These are phyloP conservation scores for Thyatira batis DNA, from an alignment of 2,888 invertebrate species.

Conservation along the genomic window DNA sequence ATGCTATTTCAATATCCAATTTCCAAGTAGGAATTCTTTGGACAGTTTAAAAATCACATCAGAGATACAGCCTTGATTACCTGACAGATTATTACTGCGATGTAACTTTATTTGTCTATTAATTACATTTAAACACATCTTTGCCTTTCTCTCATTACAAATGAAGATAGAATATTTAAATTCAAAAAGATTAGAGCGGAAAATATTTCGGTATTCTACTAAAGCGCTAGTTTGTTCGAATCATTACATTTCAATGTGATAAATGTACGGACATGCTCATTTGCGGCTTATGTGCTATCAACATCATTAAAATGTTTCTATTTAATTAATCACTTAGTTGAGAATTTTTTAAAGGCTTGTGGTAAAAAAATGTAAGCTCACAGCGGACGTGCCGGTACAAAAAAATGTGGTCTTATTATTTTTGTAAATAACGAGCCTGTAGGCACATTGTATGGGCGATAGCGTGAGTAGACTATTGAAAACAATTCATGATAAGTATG, in stretches of 20 bases:
- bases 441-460: not conserved
- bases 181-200: not conserved
- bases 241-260: not conserved
- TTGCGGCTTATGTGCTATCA: slow-evolving; percentile 8
- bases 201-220: not conserved
- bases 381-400: slow-evolving; percentile 11
- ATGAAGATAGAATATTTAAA: not conserved
- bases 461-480: too few species aligned
- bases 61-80: not conserved
- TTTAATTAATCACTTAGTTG: slow-evolving; percentile 22
- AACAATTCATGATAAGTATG: too few species aligned
- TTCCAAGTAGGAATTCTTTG: too few species aligned
- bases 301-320: slow-evolving; percentile 25
- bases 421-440: not conserved
- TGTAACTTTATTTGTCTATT: not conserved
- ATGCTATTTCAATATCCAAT: too few species aligned
- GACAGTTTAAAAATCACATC: not conserved
- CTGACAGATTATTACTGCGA: not conserved
- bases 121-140: not conserved
- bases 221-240: not conserved
- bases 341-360: slow-evolving; percentile 17
- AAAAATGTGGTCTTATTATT: slow-evolving; percentile 4
- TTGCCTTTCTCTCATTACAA: not conserved
- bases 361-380: slow-evolving; percentile 10
- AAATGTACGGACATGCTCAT: not conserved